Conservation (phyloP, 1,140 invertebrate species). For the Papilio helenus region DNA sequence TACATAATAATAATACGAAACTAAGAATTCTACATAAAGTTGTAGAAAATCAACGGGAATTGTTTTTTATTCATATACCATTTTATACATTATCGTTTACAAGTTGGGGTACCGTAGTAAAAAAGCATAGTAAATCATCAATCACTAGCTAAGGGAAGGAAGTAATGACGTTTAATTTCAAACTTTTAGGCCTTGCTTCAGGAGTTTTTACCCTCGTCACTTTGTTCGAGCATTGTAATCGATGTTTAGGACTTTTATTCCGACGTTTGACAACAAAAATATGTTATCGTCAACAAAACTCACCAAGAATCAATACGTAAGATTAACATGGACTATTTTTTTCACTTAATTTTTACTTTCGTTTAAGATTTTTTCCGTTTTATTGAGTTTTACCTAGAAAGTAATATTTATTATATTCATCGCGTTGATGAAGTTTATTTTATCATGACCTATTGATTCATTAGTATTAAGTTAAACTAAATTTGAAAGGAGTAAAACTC, state of each 20-base stretch:
- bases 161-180: conserved; percentile 20
- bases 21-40: not conserved
- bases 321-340: no score
- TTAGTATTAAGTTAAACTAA: no score
- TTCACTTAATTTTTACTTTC: no score
- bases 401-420: no score
- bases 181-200: not conserved
- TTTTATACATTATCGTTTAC: not conserved
- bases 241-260: not conserved
- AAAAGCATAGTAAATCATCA: conserved; percentile 9
- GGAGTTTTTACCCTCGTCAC: conserved; percentile 16
- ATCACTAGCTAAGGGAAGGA: not conserved
- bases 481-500: no score
- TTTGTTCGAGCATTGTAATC: not conserved
- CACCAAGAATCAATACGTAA: no score
- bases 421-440: no score
- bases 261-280: not conserved
- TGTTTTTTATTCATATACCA: not conserved
- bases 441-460: no score
- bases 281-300: no score
- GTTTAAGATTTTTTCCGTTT: no score
- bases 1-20: no score
- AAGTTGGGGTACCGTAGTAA: not conserved
- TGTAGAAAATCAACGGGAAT: not conserved
- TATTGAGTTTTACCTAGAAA: no score